A percentile compares a stretch with the other conserved stretches of the same genome.
Conservation (phyloP, 2,113 vertebrate species). For the Leptosomus discolor region DNA sequence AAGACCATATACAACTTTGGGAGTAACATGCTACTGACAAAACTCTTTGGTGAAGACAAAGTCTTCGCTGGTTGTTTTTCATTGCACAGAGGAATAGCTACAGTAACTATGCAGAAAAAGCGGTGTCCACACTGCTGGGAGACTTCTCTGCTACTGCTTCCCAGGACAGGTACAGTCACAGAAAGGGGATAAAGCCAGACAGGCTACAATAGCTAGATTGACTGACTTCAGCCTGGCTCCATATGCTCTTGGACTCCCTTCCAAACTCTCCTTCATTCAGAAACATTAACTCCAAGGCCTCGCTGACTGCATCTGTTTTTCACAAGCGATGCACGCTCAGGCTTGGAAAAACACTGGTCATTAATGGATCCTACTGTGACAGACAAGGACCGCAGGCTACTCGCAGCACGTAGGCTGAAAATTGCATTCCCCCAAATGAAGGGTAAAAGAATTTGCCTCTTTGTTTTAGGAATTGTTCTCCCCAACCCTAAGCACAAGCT, state of each 20-base stretch:
- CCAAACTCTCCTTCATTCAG: background rate
- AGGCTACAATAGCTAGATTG: background rate
- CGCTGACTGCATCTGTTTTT: background rate
- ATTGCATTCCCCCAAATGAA: background rate
- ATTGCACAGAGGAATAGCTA: background rate
- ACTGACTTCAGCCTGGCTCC: background rate
- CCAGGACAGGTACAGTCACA: background rate
- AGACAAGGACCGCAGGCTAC: background rate
- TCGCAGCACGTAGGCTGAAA: background rate
- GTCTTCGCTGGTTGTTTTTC: background rate
- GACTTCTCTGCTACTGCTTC: background rate
- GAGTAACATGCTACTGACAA: background rate
- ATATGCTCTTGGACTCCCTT: background rate
- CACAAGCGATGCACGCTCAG: background rate
- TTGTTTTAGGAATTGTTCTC: conserved; percentile 45
- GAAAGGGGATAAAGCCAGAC: background rate
- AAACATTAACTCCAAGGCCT: background rate
- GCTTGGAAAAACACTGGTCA: background rate
- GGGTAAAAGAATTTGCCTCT: conserved; percentile 44
- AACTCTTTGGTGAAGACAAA: background rate
- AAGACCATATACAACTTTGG: background rate
- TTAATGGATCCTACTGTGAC: background rate
- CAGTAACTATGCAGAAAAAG: background rate
- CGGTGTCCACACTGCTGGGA: background rate
- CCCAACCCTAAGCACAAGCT: background rate